A percentile compares a stretch with the other conserved stretches of the same genome.
phyloP scores from a whole-genome alignment of 2,113 vertebrate genomes.

The Orthonyx spaldingii region DNA sequence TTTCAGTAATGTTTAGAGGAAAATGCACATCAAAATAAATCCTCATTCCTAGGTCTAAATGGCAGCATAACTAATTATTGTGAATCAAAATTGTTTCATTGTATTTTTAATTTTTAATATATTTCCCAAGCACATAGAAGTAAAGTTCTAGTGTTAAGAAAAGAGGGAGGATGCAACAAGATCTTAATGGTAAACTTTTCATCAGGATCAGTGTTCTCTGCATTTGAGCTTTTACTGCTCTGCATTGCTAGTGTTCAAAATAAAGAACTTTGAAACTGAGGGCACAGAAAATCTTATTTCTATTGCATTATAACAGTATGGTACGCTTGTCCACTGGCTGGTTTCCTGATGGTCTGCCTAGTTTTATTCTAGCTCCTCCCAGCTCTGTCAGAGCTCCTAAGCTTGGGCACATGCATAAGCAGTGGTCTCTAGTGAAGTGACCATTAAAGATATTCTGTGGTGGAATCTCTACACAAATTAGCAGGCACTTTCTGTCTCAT shows the following conservation, averaged over 20 bases:
- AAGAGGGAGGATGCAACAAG: not conserved
- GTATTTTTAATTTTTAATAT: not conserved
- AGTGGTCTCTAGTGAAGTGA: not conserved
- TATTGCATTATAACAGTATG: not conserved
- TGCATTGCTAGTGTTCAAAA: not conserved
- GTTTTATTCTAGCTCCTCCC: not conserved
- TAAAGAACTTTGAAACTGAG: not conserved
- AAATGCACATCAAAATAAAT: not conserved
- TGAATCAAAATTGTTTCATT: not conserved
- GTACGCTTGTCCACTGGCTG: not conserved
- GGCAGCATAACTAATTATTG: not conserved
- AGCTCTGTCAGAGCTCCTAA: not conserved
- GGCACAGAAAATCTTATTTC: not conserved
- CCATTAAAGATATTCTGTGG: not conserved
- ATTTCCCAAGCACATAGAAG: not conserved
- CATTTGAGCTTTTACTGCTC: not conserved
- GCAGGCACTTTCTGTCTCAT: not conserved
- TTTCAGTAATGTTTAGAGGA: not conserved
- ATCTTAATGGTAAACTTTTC: not conserved
- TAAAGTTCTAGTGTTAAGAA: not conserved
- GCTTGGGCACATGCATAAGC: not conserved
- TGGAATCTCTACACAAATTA: not conserved
- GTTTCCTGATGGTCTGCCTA: not conserved
- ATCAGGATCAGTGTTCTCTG: not conserved
- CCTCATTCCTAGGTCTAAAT: not conserved